A percentile compares a stretch with the other conserved stretches of the same genome.
Conservation (phyloP, 2,888 invertebrate species). For the Drosophila kambysellisi region DNA sequence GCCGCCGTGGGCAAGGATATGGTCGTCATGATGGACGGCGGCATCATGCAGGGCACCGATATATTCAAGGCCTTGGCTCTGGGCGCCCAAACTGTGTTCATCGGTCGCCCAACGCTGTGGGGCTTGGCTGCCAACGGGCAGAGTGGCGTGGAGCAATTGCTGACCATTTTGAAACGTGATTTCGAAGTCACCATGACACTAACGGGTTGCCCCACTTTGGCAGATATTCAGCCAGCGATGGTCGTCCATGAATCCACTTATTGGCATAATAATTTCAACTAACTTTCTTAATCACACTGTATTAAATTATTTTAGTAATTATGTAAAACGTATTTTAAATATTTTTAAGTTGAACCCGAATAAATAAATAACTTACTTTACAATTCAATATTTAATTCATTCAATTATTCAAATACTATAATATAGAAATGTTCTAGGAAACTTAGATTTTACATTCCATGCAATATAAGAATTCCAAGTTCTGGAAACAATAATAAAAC, state of each 20-base stretch:
- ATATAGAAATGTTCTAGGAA: neutral
- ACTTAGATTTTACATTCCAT: neutral
- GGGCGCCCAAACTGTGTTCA: slow-evolving; percentile 95
- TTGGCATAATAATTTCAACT: slow-evolving; percentile 13
- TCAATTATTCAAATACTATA: rapidly evolving
- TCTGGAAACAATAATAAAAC: neutral
- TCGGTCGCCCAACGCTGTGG: slow-evolving; percentile 95
- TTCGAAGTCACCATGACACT: slow-evolving; percentile 91
- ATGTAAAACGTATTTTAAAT: neutral
- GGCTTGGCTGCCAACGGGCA: slow-evolving; percentile 92
- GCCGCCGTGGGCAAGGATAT: slow-evolving; percentile 89
- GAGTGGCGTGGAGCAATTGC: slow-evolving; percentile 90
- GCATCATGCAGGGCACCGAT: slow-evolving; percentile 93
- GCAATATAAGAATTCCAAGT: neutral
- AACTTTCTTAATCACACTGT: neutral
- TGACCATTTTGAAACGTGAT: slow-evolving; percentile 91
- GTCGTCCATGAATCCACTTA: slow-evolving; percentile 89
- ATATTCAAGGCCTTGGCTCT: slow-evolving; percentile 95
- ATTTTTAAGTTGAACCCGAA: neutral
- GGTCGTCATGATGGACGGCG: slow-evolving; percentile 95
- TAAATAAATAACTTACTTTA: neutral
- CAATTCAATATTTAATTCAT: neutral
- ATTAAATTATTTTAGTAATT: neutral
- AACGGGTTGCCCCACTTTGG: slow-evolving; percentile 89
- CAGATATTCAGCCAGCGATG: slow-evolving; percentile 88